phyloP scores from a whole-genome alignment of 64 coral and sea anemone species.

The Pachyseris speciosa region DNA sequence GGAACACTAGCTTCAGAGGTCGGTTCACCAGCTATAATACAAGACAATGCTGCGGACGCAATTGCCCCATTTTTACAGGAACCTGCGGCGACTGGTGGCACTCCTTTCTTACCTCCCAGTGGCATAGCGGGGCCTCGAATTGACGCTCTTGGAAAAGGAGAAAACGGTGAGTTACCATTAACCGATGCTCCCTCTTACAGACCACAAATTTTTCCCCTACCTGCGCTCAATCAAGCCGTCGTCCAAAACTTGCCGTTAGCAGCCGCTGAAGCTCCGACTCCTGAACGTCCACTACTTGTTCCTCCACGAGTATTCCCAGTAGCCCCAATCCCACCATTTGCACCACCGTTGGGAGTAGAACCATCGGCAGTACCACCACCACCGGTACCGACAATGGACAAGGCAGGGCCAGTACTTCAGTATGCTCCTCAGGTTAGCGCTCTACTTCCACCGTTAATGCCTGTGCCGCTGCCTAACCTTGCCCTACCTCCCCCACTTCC shows the following conservation, averaged over 20 bases:
- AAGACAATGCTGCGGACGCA: constrained; percentile 10
- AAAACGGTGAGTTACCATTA: not conserved
- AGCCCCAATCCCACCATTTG: not conserved
- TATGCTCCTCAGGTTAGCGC: not conserved
- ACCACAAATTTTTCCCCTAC: not conserved
- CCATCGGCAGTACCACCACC: not conserved
- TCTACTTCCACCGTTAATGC: not conserved
- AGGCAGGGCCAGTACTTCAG: not conserved
- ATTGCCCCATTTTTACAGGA: constrained; percentile 14
- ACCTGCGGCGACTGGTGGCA: not conserved
- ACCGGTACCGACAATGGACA: not conserved
- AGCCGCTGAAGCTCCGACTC: not conserved
- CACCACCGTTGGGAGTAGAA: not conserved
- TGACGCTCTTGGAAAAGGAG: not conserved
- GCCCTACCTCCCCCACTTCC: not conserved
- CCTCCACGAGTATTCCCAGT: constrained; percentile 14
- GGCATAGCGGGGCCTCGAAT: not conserved
- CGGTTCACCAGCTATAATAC: not conserved
- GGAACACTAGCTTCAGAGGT: not conserved
- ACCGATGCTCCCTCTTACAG: not conserved
- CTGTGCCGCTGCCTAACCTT: not conserved
- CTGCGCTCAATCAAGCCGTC: not conserved
- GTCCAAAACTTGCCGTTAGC: not conserved
- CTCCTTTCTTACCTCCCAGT: constrained; percentile 17
- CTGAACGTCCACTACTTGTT: not conserved